Conservation (phyloP, 2,888 invertebrate genomes). For the Diarsia rubi region DNA sequence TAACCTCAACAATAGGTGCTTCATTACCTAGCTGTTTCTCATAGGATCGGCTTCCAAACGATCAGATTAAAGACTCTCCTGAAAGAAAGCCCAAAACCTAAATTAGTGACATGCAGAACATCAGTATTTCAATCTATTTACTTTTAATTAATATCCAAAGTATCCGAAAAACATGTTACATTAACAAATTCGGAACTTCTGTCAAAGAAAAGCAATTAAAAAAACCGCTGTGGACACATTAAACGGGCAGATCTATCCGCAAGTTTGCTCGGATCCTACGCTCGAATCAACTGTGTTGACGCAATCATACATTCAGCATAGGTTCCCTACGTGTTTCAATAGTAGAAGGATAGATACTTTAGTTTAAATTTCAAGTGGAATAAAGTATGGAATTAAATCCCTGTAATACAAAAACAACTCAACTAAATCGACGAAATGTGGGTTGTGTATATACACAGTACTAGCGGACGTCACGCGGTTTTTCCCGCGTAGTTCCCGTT, state of each 20-base stretch:
- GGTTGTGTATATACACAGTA: no score
- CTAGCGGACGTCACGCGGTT: no score
- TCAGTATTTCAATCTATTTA: no score
- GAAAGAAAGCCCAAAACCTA: not conserved
- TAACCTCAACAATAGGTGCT: not conserved
- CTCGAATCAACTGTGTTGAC: constrained; percentile 74
- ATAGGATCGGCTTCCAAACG: not conserved
- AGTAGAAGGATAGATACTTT: constrained; percentile 18
- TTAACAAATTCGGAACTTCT: not conserved
- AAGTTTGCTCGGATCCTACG: constrained; percentile 69
- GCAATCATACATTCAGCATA: constrained; percentile 72
- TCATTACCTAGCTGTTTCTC: not conserved
- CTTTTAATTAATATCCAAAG: no score
- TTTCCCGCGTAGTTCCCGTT: no score
- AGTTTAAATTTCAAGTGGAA: not conserved
- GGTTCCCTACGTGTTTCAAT: constrained; percentile 33
- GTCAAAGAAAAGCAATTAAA: constrained; percentile 51
- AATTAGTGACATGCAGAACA: not conserved
- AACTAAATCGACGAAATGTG: not conserved
- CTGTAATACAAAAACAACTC: not conserved
- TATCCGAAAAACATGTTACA: constrained; percentile 1
- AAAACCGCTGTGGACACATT: constrained; percentile 52
- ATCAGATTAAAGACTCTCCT: not conserved
- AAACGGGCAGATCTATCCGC: constrained; percentile 38
- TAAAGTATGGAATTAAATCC: not conserved